Evolutionary conservation across 2,888 invertebrate species (phyloP), one percentile per base, ranked within the genome.

Genomic region (Drosophila affinis): DNA sequence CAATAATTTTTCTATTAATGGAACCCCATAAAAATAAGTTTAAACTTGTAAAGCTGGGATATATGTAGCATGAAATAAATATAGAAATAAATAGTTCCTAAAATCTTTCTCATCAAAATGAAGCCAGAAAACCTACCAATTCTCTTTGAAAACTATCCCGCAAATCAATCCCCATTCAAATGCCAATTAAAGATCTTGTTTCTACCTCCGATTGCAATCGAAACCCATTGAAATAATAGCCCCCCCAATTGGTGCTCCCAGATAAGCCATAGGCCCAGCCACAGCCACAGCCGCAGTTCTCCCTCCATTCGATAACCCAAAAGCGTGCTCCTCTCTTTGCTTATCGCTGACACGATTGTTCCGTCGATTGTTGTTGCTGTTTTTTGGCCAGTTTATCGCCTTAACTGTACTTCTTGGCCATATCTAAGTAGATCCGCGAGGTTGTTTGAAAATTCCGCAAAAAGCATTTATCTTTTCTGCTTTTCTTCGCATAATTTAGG

Each of bases 401-500:
- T 14, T n/a, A n/a, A n/a, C 39, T 7, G 39, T 39, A 39, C 39
- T 39, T 39, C 14, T 39, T 39, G 0, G 4, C 39, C 34, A 34
- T 34, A 34, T 34, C 34, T 34, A 34, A 34, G 34, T 34, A 34
- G 34, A 34, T 39, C 39, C 39, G 39, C 3, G 10, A 32, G n/a
- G 5, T 39, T 39, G n/a, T 39, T 39, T 39, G 39, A n/a, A n/a
- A 39, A 39, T n/a, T 39, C n/a, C n/a, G n/a, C 67, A 57, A 67
- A 65, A 65, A 65, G 57, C 56, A 65, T 67, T 65, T 67, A 14
- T 14, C 14, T 39, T 39, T 5, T 39, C 6, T 6, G 9, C 32
- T 59, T 53, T 29, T 29, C 47, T 9, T 45, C 57, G 58, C 64
- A 73, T 78, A 85, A 85, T 85, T 39, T 85, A 78, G 81, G 81